These are phyloP conservation scores for Bombyx mori DNA, from an alignment of 1,140 invertebrate genomes.

Conservation along the genomic window DNA sequence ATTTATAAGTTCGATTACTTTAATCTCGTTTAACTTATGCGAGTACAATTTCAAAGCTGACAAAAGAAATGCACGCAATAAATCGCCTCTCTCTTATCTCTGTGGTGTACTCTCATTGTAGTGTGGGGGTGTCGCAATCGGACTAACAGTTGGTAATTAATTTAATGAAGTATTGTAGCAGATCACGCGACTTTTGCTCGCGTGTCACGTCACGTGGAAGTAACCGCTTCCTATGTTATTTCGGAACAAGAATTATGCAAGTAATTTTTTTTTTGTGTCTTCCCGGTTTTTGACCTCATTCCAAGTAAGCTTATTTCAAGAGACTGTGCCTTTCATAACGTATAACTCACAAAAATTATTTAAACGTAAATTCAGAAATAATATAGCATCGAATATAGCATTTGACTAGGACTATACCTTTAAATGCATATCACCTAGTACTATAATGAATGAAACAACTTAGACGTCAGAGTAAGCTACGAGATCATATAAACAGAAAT, in stretches of 20 bases:
- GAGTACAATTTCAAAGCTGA: conserved; percentile 70
- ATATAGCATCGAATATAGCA: too few relatives aligned
- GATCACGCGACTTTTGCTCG: conserved; percentile 48
- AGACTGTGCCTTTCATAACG: too few relatives aligned
- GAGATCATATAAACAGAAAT: too few relatives aligned
- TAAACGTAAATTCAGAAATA: too few relatives aligned
- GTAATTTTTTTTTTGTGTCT: conserved; percentile 16
- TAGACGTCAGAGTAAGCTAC: too few relatives aligned
- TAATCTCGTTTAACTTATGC: conserved; percentile 70
- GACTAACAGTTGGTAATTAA: conserved; percentile 64
- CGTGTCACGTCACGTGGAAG: conserved; percentile 24
- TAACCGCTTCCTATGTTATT: conserved; percentile 20
- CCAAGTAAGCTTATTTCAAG: neutral
- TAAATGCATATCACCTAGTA: neutral
- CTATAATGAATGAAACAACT: too few relatives aligned
- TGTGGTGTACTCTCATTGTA: conserved; percentile 65
- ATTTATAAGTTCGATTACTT: conserved; percentile 72
- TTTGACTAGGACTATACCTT: neutral
- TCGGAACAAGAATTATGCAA: conserved; percentile 24
- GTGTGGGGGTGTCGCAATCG: conserved; percentile 41
- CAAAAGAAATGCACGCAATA: conserved; percentile 71
- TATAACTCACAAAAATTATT: too few relatives aligned
- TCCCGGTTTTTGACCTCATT: conserved; percentile 7
- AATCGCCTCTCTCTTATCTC: conserved; percentile 61
- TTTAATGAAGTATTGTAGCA: conserved; percentile 52